These are phyloP conservation scores for Hystrix cristata DNA, from an alignment of 2,113 vertebrate genomes.

Conservation along the genomic window DNA sequence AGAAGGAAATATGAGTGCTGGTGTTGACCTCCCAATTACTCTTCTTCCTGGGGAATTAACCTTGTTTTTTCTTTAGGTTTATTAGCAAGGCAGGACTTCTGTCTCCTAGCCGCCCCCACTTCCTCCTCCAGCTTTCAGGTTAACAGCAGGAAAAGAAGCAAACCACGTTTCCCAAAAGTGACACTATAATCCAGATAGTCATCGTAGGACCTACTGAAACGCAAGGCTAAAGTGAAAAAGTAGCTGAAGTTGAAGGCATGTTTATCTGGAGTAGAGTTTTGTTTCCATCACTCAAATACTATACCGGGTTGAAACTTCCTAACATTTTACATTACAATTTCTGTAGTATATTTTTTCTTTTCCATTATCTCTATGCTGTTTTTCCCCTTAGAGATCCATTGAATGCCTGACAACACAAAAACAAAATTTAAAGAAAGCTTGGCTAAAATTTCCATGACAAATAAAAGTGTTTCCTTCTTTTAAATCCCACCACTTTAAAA, in stretches of 20 bases:
- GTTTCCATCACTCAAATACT: background rate
- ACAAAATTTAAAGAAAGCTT: background rate
- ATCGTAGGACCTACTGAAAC: background rate
- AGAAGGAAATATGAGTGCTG: background rate
- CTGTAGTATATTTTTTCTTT: background rate
- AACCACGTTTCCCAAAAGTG: background rate
- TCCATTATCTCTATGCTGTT: background rate
- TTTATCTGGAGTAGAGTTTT: background rate
- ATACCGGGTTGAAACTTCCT: background rate
- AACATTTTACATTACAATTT: background rate
- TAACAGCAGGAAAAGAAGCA: constrained; percentile 2
- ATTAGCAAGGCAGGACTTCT: background rate
- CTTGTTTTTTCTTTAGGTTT: background rate
- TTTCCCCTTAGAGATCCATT: background rate
- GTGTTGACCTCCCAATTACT: constrained; percentile 51
- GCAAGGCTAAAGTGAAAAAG: background rate
- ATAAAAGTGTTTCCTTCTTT: background rate
- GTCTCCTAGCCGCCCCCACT: rapidly evolving
- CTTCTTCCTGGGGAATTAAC: background rate
- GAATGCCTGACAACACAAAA: background rate
- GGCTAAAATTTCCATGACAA: background rate
- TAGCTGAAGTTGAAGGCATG: background rate
- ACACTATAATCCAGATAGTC: background rate
- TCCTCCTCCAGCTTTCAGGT: background rate
- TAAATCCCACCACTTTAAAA: background rate